Conservation (phyloP, 2,888 invertebrate genomes). For the Thymelicus acteon region DNA sequence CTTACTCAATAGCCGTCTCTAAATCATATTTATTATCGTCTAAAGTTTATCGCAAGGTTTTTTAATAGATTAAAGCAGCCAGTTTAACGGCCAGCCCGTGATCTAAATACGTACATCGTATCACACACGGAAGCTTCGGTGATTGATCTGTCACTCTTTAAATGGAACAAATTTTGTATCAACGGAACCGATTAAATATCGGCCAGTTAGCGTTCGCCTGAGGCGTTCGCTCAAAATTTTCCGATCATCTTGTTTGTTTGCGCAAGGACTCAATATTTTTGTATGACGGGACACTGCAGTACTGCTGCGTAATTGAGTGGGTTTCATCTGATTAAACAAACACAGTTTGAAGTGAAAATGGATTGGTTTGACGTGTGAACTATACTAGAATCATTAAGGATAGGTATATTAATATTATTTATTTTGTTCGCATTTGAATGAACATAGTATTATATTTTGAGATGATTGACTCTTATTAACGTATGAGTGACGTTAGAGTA, state of each 20-base stretch:
- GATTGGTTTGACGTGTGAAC: background rate
- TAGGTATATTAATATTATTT: too few species aligned
- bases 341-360: background rate
- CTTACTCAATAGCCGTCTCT: too few species aligned
- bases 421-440: too few species aligned
- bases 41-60: background rate
- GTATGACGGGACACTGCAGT: constrained; percentile 23
- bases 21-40: background rate
- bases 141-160: constrained; percentile 39
- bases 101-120: constrained; percentile 15
- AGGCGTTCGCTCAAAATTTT: constrained; percentile 50
- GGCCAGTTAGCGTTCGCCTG: constrained; percentile 39
- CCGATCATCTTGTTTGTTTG: constrained; percentile 59
- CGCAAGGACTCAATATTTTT: constrained; percentile 42
- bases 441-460: too few species aligned
- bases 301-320: constrained; percentile 38
- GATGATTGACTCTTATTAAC: too few species aligned
- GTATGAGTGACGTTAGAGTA: background rate
- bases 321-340: constrained; percentile 38
- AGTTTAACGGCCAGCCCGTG: background rate
- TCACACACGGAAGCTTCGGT: constrained; percentile 20
- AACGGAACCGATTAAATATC: constrained; percentile 45
- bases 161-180: constrained; percentile 35
- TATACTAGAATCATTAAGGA: background rate
- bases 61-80: constrained; percentile 13